Evolutionary conservation across 2,797 vertebrate species (phyloP).

Genomic region (Silurus lanzhouensis): DNA sequence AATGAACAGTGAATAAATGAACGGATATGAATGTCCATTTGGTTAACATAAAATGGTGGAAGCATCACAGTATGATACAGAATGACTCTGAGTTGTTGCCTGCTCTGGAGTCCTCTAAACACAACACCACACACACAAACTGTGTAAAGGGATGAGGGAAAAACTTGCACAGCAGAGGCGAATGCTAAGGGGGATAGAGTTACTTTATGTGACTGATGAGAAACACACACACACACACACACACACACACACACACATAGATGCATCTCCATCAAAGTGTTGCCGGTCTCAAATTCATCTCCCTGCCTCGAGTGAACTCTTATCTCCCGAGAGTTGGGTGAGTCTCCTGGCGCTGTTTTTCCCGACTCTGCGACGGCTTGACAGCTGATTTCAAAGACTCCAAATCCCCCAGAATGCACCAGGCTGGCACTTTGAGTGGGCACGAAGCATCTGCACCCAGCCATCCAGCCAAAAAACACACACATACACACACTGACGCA

Average conservation of each 20-base stretch:
- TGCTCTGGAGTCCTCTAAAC: neutral
- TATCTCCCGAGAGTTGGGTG: slow-evolving; percentile 75
- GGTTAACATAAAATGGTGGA: neutral
- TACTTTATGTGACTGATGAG: slow-evolving; percentile 43
- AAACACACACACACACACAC: slow-evolving; percentile 42
- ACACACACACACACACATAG: slow-evolving; percentile 43
- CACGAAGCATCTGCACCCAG: slow-evolving; percentile 55
- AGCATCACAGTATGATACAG: neutral
- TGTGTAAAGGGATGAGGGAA: slow-evolving; percentile 23
- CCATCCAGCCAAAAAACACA: slow-evolving; percentile 43
- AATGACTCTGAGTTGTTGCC: neutral
- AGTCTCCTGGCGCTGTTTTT: slow-evolving; percentile 72
- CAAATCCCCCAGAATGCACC: slow-evolving; percentile 57
- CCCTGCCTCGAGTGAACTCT: slow-evolving; percentile 72
- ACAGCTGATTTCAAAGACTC: slow-evolving; percentile 71
- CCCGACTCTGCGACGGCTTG: slow-evolving; percentile 57
- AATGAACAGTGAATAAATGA: neutral
- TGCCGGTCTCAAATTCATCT: slow-evolving; percentile 55
- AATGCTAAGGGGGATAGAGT: slow-evolving; percentile 33
- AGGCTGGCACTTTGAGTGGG: slow-evolving; percentile 56
- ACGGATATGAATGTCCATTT: neutral
- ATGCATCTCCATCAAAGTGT: slow-evolving; percentile 49
- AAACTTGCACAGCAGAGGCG: slow-evolving; percentile 17
- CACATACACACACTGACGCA: slow-evolving; percentile 20
- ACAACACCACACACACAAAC: neutral